Base-by-base conservation (phyloP, 1,140 invertebrate genomes). In the Euschistus heros region DNA sequence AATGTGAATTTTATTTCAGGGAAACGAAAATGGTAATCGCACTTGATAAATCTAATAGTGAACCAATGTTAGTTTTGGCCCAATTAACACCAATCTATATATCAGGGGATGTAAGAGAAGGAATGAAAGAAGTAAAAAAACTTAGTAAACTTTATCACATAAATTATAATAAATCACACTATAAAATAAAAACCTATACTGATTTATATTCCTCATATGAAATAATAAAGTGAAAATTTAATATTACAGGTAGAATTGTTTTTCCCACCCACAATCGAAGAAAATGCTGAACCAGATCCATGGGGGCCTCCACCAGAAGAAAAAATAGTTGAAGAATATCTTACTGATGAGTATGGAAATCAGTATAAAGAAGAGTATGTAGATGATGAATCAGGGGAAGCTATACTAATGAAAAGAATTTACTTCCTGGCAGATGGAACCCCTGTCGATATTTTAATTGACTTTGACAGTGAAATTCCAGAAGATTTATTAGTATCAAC, bases 51-150 rank as follows among this genome's bases (percentile, higher is more conserved):
- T 66, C 20, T 54, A 66, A 47, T 52, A 69, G 64, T 50, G 72
- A 73, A 10, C 70, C 69, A 17, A 61, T 74, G 44, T 60, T 74
- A 20, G 67, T 66, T 17, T 69, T 74, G 20, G 71, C 71, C 8
- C 67, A 68, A 50, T 52, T 70, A 0, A 64, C 61, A 3, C 72
- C 73, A 3, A 22, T 73, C n/a, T 74, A 74, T 50, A 70, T 72
- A 5, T 71, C 70, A 59, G 68, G 68, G 0, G 70, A 74, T 50
- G 17, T 63, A 10, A 68, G 69, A 17, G 59, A 61, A 10, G 73
- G 73, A 15, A 68, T 67, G 2, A 70, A 70, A 30, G 72, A 73
- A 24, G 62, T 57, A 57, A 57, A 22, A 6, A 5, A 24, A 8
- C 24, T 57, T 20, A 17, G 26, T 14, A 6, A 50, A 50, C 1